phyloP scores from a whole-genome alignment of 2,797 vertebrate genomes.

The Falco novaeseelandiae region DNA sequence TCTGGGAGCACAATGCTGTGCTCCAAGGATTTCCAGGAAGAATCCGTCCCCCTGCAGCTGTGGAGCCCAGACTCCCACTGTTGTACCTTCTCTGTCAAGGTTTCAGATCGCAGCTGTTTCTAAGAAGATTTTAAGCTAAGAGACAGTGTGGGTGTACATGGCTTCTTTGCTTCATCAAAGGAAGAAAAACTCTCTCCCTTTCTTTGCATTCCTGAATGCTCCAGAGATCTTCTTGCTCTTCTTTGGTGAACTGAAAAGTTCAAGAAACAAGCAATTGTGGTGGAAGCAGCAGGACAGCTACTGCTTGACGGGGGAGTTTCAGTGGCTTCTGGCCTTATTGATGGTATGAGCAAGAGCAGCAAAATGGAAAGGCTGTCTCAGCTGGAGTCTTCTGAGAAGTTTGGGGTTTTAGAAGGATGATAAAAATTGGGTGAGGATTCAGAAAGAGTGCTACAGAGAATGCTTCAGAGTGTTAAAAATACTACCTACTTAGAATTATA shows the following conservation, averaged over 20 bases:
- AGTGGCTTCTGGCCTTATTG: slow-evolving; percentile 26
- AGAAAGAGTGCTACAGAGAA: neutral
- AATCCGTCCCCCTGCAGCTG: neutral
- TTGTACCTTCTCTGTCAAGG: neutral
- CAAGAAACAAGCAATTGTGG: slow-evolving; percentile 17
- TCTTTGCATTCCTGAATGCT: neutral
- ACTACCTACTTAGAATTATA: neutral
- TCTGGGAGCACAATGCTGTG: neutral
- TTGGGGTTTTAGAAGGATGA: neutral
- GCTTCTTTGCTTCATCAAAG: neutral
- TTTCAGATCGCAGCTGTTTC: neutral
- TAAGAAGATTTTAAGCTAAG: neutral
- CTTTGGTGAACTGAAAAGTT: neutral
- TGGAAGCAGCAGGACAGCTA: slow-evolving; percentile 16
- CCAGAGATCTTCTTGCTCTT: neutral
- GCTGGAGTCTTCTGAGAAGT: slow-evolving; percentile 15
- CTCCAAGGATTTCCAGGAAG: slow-evolving; percentile 6
- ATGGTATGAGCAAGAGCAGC: neutral
- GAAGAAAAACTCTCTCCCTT: neutral
- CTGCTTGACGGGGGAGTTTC: neutral
- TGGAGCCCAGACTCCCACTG: neutral
- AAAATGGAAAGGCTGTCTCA: slow-evolving; percentile 25
- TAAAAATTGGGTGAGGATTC: slow-evolving; percentile 15
- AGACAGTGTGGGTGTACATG: neutral
- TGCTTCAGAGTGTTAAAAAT: slow-evolving; percentile 4